phyloP scores from a whole-genome alignment of 2,888 invertebrate genomes.

The Criorhina ranunculi region DNA sequence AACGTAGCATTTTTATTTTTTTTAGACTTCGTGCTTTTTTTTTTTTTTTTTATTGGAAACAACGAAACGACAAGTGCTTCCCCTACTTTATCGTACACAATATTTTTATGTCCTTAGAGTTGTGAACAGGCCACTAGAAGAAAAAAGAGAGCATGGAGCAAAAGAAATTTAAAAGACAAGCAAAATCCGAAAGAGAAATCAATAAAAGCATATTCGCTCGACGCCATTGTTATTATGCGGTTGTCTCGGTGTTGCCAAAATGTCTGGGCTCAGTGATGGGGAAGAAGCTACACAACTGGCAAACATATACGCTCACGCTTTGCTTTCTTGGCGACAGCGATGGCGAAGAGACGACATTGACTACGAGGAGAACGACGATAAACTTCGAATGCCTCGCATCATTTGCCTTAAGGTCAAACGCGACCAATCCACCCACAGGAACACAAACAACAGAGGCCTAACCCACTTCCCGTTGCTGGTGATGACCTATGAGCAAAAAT shows the following conservation, averaged over 20 bases:
- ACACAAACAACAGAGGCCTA: conserved; percentile 5
- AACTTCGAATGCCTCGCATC: conserved; percentile 51
- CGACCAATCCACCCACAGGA: conserved; percentile 12
- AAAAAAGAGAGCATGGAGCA: conserved; percentile 25
- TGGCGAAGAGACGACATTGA: conserved; percentile 1
- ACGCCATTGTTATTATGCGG: conserved; percentile 76
- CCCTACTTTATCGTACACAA: conserved; percentile 43
- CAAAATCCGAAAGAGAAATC: conserved; percentile 58
- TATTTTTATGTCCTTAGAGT: conserved; percentile 62
- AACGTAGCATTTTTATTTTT: conserved; percentile 29
- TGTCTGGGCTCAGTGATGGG: conserved; percentile 70
- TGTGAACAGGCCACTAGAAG: conserved; percentile 43
- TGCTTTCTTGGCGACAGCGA: conserved; percentile 10
- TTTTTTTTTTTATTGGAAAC: conserved; percentile 42
- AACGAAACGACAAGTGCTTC: conserved; percentile 54
- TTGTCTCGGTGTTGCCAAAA: conserved; percentile 72
- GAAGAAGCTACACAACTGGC: conserved; percentile 57
- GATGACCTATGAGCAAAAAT: conserved; percentile 24
- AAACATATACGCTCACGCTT: conserved; percentile 33
- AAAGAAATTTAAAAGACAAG: conserved; percentile 58
- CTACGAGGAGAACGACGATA: conserved; percentile 34
- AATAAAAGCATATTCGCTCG: conserved; percentile 62
- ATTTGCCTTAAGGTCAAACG: conserved; percentile 54
- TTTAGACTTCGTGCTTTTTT: conserved; percentile 5
- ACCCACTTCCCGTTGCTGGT: conserved; percentile 17